Evolutionary conservation across 2,888 invertebrate genomes (phyloP), one percentile per base, ranked within the genome.

Genomic region (Eumacrocentrus americanus): DNA sequence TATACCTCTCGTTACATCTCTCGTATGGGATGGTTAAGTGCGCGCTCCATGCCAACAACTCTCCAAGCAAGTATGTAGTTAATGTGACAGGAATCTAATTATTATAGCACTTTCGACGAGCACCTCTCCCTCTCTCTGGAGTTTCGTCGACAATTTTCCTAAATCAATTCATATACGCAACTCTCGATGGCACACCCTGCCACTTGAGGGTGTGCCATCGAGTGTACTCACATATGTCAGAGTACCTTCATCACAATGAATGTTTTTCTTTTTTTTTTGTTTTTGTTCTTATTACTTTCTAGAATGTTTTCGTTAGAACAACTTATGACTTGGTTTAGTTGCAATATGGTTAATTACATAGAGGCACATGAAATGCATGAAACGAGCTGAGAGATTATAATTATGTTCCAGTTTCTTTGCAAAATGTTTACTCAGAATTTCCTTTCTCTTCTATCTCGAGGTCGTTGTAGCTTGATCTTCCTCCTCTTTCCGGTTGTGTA

Each of bases 1-100:
- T 46, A 67, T 69, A 57, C 63, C 55, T 69, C 65, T 67, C 64
- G 67, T 70, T 72, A 64, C 67, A 61, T 61, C 55, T 61, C 57
- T 52, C 58, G 58, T 47, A 47, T n/a, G n/a, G n/a, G n/a, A n/a
- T n/a, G n/a, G n/a, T n/a, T n/a, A n/a, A 60, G 48, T 58, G 62
- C 52, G 34, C 57, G 22, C 40, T 51, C 29, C 25, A 34, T 29
- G 14, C 6, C 16, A n/a, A 29, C 29, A 29, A 29, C 29, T 29
- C 5, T 9, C 29, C 9, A 9, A 29, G 5, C 29, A 29, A 6
- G 4, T 29, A 3, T 51, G 18, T 37, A 20, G 18, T 37, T 11
- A 51, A 34, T 51, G 50, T 12, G 20, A 37, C 51, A 14, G 7
- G n/a, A 34, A 20, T 51, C 20, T 35, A 51, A 51, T 51, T 14